A percentile compares a stretch with the other conserved stretches of the same genome.
Conservation (phyloP, 2,888 invertebrate genomes). For the Mythimna loreyi region DNA sequence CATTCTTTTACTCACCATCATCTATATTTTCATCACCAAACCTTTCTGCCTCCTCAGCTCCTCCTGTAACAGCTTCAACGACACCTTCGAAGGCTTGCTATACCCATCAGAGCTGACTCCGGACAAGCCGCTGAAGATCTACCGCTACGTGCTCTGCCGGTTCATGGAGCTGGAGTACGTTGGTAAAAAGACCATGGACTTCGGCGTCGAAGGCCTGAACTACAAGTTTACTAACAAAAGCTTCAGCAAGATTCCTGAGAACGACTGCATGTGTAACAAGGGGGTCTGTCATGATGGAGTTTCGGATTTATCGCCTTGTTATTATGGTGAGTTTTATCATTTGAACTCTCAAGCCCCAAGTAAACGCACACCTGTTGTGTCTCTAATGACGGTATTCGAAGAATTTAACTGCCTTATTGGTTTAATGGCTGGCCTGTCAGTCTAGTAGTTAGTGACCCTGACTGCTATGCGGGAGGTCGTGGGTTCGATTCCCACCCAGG, state of each 20-base stretch:
- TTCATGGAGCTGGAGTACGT: conserved; percentile 88
- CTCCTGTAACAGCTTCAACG: conserved; percentile 92
- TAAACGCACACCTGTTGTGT: too few species aligned
- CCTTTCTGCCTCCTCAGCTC: conserved; percentile 76
- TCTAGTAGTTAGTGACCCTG: too few species aligned
- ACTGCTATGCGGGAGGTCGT: too few species aligned
- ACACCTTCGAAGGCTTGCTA: conserved; percentile 93
- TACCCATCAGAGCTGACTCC: conserved; percentile 92
- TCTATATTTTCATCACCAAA: neutral
- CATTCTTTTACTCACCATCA: neutral
- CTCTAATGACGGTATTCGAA: too few species aligned
- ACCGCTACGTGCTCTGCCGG: conserved; percentile 94
- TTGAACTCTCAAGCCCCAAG: too few species aligned
- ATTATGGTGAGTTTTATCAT: conserved; percentile 91
- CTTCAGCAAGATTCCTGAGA: conserved; percentile 91
- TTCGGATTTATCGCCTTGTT: conserved; percentile 93
- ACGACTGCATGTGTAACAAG: conserved; percentile 92
- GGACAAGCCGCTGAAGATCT: conserved; percentile 91
- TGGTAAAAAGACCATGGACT: conserved; percentile 65
- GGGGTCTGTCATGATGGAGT: conserved; percentile 90
- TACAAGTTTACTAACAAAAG: conserved; percentile 92
- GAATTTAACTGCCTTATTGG: too few species aligned
- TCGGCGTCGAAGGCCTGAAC: conserved; percentile 90
- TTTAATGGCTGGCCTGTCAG: too few species aligned
- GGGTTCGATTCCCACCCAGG: too few species aligned